Percentiles rank a stretch among this genome's conserved stretches.
Conservation (phyloP, 2,113 vertebrate species). For the Urocolius indicus region DNA sequence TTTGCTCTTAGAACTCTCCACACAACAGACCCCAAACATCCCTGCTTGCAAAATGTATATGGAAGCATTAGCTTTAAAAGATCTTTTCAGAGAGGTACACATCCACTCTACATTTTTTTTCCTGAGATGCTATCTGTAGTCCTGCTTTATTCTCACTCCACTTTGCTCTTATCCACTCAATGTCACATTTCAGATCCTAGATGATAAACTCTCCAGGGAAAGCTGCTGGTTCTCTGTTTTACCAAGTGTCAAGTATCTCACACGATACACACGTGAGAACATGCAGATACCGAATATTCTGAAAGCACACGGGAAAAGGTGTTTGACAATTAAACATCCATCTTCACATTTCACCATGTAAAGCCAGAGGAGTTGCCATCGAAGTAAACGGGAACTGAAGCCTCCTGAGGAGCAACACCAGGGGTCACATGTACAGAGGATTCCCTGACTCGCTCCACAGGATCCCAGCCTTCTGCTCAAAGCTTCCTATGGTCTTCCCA, state of each 20-base stretch:
- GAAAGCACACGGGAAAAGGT: not conserved
- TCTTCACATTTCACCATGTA: not conserved
- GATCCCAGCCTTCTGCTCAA: not conserved
- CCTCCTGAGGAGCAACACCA: not conserved
- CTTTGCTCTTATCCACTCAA: not conserved
- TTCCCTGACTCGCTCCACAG: fast-evolving
- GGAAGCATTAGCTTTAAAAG: not conserved
- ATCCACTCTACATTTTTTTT: not conserved
- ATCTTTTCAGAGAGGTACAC: not conserved
- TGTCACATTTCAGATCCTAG: not conserved
- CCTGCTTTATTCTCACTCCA: not conserved
- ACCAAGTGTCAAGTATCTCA: no score
- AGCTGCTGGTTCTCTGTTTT: not conserved
- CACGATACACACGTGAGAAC: not conserved
- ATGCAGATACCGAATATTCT: fast-evolving
- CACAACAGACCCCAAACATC: fast-evolving
- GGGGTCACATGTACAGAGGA: not conserved
- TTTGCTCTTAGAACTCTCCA: not conserved
- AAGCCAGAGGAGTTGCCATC: not conserved
- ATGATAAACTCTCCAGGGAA: not conserved
- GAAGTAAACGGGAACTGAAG: not conserved
- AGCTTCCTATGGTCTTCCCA: fast-evolving
- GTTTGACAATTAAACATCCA: no score
- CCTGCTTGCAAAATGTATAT: not conserved
- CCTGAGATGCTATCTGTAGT: not conserved